Base-by-base conservation (phyloP, 1,140 invertebrate genomes). In the Sinella curviseta region DNA sequence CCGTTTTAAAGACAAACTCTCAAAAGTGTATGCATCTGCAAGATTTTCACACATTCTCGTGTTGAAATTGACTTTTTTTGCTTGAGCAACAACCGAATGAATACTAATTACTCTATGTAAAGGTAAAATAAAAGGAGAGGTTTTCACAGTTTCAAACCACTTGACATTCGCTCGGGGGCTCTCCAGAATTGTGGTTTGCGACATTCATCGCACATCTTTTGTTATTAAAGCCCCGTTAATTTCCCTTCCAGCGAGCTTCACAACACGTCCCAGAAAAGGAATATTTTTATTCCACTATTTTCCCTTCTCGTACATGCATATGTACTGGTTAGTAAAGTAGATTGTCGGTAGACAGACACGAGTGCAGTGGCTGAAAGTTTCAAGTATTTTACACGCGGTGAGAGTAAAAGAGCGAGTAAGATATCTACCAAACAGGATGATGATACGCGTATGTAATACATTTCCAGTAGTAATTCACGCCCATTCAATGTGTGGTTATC, bases 401-500 rank as follows among this genome's bases (percentile, higher is more conserved):
- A n/a, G n/a, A 20, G 39, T 48, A 20, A 48, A 48, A 12, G 20
- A 48, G 20, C 39, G 39, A 48, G 20, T 48, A 48, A 48, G 39
- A 48, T 48, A 48, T 48, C 20, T 48, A 48, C 8, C 39, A 48
- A 48, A 20, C 39, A 48, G 8, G 20, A 48, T 48, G 39, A 48
- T 48, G 39, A 48, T 48, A 48, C 39, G 39, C 39, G 39, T 48
- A 48, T 48, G 39, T 48, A 48, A 60, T 60, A 60, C 57, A 60
- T 60, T 60, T 60, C 24, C 8, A n/a, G 57, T n/a, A n/a, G n/a
- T 17, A 12, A 60, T 60, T 60, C 57, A 60, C 57, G 24, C 57
- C 57, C 57, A 60, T 16, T 60, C 57, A 60, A 60, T 60, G 57
- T 60, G 57, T 60, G 57, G 57, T 60, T 60, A 60, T 60, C 57